A percentile compares a stretch with the other conserved stretches of the same genome.
Evolutionary conservation across 1,140 invertebrate genomes (phyloP).

Genomic region (Xylocopa sonorina): DNA sequence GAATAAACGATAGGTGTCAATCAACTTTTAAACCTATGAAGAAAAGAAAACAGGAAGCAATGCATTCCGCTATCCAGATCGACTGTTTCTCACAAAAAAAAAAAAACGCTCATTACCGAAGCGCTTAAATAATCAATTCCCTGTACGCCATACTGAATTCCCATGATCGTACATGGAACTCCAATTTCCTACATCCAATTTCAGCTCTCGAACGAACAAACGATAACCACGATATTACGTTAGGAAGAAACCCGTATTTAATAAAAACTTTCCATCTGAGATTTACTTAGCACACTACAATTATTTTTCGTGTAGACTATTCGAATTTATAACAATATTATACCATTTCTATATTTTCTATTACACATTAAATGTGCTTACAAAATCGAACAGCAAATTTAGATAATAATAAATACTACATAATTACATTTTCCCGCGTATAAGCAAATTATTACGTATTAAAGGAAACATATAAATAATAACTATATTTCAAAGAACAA

Average conservation of each 20-base stretch:
- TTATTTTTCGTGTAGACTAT: neutral
- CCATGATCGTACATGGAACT: constrained; percentile 15
- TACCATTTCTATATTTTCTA: no score
- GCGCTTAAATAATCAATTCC: neutral
- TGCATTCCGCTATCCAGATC: neutral
- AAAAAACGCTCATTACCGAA: constrained; percentile 5
- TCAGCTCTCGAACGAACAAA: neutral
- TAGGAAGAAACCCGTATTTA: neutral
- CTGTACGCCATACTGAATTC: neutral
- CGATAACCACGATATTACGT: no score
- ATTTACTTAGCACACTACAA: neutral
- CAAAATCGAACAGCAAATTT: neutral
- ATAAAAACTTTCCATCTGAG: neutral
- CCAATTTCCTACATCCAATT: constrained; percentile 7
- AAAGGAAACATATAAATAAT: no score
- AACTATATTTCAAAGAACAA: no score
- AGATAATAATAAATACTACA: no score
- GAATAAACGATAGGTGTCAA: neutral
- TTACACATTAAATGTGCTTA: neutral
- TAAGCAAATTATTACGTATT: no score
- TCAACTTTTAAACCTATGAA: neutral
- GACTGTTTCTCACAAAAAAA: neutral
- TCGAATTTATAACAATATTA: neutral
- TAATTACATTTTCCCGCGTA: no score
- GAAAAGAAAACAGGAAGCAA: constrained; percentile 15